These are phyloP conservation scores for Meiosimyza platycephala DNA, from an alignment of 2,888 invertebrate species.

Conservation along the genomic window DNA sequence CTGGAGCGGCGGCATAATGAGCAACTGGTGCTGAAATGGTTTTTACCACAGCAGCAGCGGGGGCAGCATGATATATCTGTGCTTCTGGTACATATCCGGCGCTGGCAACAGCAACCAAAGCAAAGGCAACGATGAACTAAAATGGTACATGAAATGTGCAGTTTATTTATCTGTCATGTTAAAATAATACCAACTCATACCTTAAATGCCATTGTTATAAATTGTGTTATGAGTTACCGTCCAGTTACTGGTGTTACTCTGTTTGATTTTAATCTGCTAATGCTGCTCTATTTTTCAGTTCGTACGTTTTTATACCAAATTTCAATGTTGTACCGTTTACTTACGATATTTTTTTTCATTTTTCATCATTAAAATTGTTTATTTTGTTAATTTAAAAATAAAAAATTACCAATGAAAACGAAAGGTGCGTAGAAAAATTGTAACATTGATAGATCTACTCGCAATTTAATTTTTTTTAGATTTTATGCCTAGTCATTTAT, in stretches of 20 bases:
- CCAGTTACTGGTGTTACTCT: constrained; percentile 38
- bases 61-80: constrained; percentile 47
- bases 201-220: constrained; percentile 43
- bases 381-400: too few relatives aligned
- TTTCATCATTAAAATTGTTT: too few relatives aligned
- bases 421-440: constrained; percentile 38
- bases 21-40: constrained; percentile 38
- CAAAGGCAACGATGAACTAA: constrained; percentile 46
- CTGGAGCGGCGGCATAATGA: constrained; percentile 42
- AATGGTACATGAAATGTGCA: constrained; percentile 40
- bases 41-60: constrained; percentile 47
- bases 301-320: constrained; percentile 11
- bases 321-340: neutral
- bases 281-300: constrained; percentile 15
- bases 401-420: neutral
- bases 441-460: constrained; percentile 2
- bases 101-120: constrained; percentile 53
- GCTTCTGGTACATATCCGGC: constrained; percentile 55
- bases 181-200: constrained; percentile 19
- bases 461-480: constrained; percentile 4
- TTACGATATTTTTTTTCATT: too few relatives aligned
- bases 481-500: neutral
- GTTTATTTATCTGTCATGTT: constrained; percentile 48
- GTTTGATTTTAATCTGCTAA: constrained; percentile 35
- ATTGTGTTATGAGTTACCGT: constrained; percentile 32